Conservation (phyloP, 2,113 vertebrate species). For the Xenotilapia leptura region DNA sequence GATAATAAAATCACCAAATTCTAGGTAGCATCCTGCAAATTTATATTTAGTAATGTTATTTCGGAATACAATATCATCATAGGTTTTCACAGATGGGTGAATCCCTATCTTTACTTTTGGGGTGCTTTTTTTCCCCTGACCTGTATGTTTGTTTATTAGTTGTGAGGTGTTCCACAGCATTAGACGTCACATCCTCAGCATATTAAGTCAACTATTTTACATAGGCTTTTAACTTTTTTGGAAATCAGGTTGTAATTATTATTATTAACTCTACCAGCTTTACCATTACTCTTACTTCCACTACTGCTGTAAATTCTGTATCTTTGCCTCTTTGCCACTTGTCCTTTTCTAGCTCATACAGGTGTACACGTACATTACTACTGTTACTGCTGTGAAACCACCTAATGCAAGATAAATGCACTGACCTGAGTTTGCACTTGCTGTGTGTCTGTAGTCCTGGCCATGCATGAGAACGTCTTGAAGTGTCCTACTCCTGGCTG, state of each 20-base stretch:
- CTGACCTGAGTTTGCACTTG: conserved; percentile 10
- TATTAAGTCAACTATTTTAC: neutral
- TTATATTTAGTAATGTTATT: neutral
- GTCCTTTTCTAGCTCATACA: neutral
- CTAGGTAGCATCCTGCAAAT: neutral
- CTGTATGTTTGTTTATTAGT: neutral
- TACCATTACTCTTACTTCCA: neutral
- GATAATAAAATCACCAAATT: neutral
- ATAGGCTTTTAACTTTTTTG: neutral
- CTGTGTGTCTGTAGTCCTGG: conserved; percentile 81
- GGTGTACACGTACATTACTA: neutral
- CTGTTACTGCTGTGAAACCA: neutral
- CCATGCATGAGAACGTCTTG: conserved; percentile 98
- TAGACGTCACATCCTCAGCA: neutral
- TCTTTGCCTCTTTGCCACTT: neutral
- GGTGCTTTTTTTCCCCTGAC: neutral
- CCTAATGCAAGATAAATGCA: neutral
- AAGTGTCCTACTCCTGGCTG: conserved; percentile 98
- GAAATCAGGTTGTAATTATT: neutral
- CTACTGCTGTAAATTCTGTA: neutral
- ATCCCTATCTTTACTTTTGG: neutral
- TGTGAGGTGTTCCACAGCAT: neutral
- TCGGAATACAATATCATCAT: neutral
- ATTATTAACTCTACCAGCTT: neutral
- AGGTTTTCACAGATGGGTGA: neutral